Base-by-base conservation (phyloP, 1,140 invertebrate species). In the Penaeus vannamei region DNA sequence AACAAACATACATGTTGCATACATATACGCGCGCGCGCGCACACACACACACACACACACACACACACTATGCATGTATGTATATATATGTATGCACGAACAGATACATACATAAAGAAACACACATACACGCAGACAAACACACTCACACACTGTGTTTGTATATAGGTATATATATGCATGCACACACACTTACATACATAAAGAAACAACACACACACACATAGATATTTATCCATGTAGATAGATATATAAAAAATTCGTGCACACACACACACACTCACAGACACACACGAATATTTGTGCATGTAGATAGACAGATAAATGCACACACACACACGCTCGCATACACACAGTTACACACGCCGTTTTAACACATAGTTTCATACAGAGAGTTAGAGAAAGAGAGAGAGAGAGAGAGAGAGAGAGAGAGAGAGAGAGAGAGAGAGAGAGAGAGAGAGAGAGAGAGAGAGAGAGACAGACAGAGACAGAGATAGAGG, bases 81-180 rank as follows among this genome's bases (percentile, higher is more conserved):
- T 23, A 69, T 23, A 69, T 23, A 69, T 23, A 69, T 23, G 23
- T 23, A 69, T 23, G 23, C 32, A 69, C 32, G 10, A 8, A 26
- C n/a, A 72, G 12, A 29, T 29, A 72, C n/a, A 72, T 72, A 72
- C n/a, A 72, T 76, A 29, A 32, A 76, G 7, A 19, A 4, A 76
- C 32, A 29, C 10, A 32, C 32, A 29, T 72, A 72, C 29, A 20
- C 29, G 36, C 29, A 72, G 32, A 76, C 32, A 12, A 10, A 76
- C 20, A 72, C 32, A 72, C 32, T n/a, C 29, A 66, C 29, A 66
- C 29, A 66, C 29, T 1, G 66, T 69, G 0, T 69, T 69, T 17
- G 66, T 66, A 72, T 22, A 72, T 72, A 72, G 23, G 32, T 72
- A 72, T 72, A 72, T 69, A 69, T 23, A 69, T 23, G 23, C 32